Evolutionary conservation across 2,113 vertebrate species (phyloP).

Genomic region (Phylloscopus trochiloides): DNA sequence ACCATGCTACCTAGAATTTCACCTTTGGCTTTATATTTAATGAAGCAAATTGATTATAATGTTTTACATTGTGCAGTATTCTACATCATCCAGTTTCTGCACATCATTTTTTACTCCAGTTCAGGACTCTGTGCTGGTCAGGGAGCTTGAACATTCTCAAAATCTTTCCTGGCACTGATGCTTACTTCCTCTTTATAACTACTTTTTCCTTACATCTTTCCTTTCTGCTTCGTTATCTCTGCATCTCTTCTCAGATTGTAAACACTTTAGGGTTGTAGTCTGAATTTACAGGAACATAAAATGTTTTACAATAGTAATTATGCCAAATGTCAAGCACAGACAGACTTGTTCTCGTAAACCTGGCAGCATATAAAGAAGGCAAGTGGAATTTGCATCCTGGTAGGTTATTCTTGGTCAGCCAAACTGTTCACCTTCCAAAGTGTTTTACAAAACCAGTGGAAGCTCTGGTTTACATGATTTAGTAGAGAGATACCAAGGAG

Average conservation of each 20-base stretch:
- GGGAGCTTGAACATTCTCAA: neutral
- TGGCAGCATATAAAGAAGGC: neutral
- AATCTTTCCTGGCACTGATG: neutral
- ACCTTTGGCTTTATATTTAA: neutral
- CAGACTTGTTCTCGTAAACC: neutral
- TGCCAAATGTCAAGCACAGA: neutral
- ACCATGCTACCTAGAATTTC: neutral
- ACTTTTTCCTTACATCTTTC: neutral
- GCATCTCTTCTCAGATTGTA: neutral
- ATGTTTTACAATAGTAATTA: neutral
- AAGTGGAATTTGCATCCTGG: neutral
- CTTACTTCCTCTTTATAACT: neutral
- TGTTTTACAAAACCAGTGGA: neutral
- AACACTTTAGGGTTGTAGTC: neutral
- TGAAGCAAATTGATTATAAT: neutral
- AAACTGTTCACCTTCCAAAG: neutral
- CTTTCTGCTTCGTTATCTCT: neutral
- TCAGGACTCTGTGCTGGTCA: neutral
- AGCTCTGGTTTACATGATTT: neutral
- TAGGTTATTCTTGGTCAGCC: constrained; percentile 1
- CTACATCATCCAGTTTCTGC: neutral
- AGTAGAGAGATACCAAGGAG: neutral
- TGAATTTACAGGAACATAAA: neutral
- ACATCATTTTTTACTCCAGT: neutral
- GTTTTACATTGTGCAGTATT: neutral